Conservation (phyloP, 2,888 invertebrate genomes). For the Beris morrisii region DNA sequence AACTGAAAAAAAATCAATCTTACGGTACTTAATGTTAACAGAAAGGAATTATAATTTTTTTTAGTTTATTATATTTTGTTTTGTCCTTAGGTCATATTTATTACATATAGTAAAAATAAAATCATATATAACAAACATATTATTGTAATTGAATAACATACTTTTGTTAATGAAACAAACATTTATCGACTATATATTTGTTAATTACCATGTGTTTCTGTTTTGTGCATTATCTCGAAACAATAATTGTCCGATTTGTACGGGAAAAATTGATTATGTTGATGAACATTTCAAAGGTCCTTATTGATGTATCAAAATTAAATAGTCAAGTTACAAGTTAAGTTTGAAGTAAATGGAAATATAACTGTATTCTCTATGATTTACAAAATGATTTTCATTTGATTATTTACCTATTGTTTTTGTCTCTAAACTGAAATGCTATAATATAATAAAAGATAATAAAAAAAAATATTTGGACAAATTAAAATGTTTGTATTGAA, state of each 20-base stretch:
- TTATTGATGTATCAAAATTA: too few species aligned
- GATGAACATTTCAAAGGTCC: too few species aligned
- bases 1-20: constrained; percentile 6
- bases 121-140: background rate
- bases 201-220: too few species aligned
- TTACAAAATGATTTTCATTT: background rate
- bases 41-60: background rate
- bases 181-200: background rate
- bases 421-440: constrained; percentile 1
- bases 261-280: too few species aligned
- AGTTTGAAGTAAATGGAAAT: too few species aligned
- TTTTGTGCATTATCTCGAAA: too few species aligned
- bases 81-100: constrained; percentile 4
- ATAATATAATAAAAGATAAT: background rate
- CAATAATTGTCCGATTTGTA: too few species aligned
- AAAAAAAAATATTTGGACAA: too few species aligned
- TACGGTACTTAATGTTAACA: constrained; percentile 27
- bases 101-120: background rate
- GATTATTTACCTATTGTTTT: constrained; percentile 2
- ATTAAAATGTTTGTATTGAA: too few species aligned
- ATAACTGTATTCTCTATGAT: background rate
- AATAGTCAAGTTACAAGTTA: too few species aligned
- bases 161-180: background rate
- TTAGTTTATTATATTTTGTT: constrained; percentile 1
- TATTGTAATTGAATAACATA: background rate